A percentile compares a stretch with the other conserved stretches of the same genome.
phyloP scores from a whole-genome alignment of 2,888 invertebrate genomes.

The Amphipyra tragopoginis region DNA sequence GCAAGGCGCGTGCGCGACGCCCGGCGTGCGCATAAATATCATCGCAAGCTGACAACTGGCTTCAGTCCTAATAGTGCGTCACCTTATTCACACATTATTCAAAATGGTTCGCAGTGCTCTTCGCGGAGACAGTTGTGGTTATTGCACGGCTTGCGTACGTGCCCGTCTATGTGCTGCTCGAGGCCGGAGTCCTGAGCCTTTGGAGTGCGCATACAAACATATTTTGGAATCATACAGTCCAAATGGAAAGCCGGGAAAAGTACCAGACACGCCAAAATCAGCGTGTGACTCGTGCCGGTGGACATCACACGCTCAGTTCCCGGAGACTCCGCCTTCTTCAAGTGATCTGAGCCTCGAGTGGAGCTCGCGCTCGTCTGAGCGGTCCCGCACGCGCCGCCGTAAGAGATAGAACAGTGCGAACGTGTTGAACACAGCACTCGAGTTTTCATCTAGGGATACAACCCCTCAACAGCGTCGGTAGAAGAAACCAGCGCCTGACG shows the following conservation, averaged over 20 bases:
- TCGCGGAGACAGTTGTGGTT: conserved; percentile 83
- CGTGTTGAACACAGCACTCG: conserved; percentile 57
- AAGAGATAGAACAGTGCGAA: conserved; percentile 75
- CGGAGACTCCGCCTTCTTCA: conserved; percentile 83
- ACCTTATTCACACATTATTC: conserved; percentile 49
- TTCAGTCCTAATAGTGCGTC: conserved; percentile 75
- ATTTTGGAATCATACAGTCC: conserved; percentile 83
- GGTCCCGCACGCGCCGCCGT: conserved; percentile 77
- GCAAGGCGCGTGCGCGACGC: conserved; percentile 85
- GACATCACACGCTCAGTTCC: conserved; percentile 87
- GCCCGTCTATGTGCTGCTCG: conserved; percentile 80
- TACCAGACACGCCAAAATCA: conserved; percentile 74
- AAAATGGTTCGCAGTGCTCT: conserved; percentile 80
- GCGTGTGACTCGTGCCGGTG: conserved; percentile 84
- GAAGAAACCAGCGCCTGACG: conserved; percentile 33
- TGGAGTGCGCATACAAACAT: conserved; percentile 87
- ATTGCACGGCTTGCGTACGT: conserved; percentile 85
- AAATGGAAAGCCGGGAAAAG: conserved; percentile 67
- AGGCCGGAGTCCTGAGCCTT: conserved; percentile 81
- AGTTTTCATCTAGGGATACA: conserved; percentile 59
- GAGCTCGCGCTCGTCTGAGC: conserved; percentile 81
- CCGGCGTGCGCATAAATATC: conserved; percentile 80
- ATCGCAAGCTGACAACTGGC: conserved; percentile 63
- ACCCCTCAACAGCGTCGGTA: conserved; percentile 48
- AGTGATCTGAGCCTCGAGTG: conserved; percentile 86